Evolutionary conservation across 2,797 vertebrate species (phyloP), one percentile per base, ranked within the genome.

Genomic region (Hoplostethus atlanticus): DNA sequence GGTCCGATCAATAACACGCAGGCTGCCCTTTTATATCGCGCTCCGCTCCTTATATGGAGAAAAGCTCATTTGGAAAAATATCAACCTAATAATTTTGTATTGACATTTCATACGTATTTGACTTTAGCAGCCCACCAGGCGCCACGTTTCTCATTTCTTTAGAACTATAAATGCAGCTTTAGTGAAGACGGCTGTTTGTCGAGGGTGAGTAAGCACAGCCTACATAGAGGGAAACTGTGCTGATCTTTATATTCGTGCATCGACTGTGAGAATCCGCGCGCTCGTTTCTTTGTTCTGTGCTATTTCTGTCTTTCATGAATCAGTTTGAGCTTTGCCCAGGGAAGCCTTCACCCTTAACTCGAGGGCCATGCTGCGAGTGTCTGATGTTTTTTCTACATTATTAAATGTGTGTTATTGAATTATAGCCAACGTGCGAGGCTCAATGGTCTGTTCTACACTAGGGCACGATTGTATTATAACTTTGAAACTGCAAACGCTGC

Each of bases 241-340:
- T 48, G 12, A 3, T 76, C 79, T 87, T 91, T 84, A 64, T 80
- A 8, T 44, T 48, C 11, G 74, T 79, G 80, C 85, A 84, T 68
- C 58, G 77, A 83, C 58, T 84, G 77, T 72, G 70, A 87, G 71
- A 63, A 84, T 77, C 42, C 7, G 60, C 57, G 70, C 17, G 56
- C 21, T 6, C 5, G 28, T 31, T 62, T 44, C 58, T 64, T 80
- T 72, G 65, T 77, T 48, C 10, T 30, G 21, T 0, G 21, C 30
- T 52, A 34, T 61, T 68, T 69, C 17, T 42, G n/a, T 65, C 71
- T 48, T 64, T 63, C 12, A 9, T 30, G 30, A 21, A 47, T 58
- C 15, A 16, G 42, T 38, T 31, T n/a, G 73, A 6, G 31, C 64
- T 21, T 79, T 66, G 81, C 42, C 69, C 67, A 64, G 50, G 4